Evolutionary conservation across 2,113 vertebrate genomes (phyloP).

Genomic region (Cephalopholis sonnerati): DNA sequence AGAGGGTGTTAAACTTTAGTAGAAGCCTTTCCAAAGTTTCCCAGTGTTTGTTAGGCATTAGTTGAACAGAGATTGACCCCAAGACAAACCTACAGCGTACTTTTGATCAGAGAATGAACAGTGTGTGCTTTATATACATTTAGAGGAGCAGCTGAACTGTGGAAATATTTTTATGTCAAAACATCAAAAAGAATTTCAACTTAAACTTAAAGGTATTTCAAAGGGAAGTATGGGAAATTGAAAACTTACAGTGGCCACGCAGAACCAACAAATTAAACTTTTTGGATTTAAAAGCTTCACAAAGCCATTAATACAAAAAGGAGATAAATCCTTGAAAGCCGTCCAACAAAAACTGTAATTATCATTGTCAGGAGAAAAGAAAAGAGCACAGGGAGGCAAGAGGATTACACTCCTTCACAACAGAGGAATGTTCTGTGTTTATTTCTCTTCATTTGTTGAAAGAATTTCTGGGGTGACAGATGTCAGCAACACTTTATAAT

Average conservation of each 20-base stretch:
- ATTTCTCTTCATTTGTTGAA: conserved; percentile 85
- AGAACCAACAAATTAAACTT: conserved; percentile 85
- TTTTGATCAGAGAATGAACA: conserved; percentile 25
- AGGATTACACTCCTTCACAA: conserved; percentile 86
- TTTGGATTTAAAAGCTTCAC: conserved; percentile 85
- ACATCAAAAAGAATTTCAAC: conserved; percentile 66
- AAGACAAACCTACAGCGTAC: conserved; percentile 27
- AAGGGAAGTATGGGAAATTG: conserved; percentile 81
- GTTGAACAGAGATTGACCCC: conserved; percentile 47
- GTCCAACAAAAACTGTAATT: conserved; percentile 87
- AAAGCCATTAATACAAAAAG: conserved; percentile 86
- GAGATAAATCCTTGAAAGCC: conserved; percentile 87
- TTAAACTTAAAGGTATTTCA: conserved; percentile 81
- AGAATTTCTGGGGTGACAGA: conserved; percentile 84
- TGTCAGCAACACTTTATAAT: conserved; percentile 86
- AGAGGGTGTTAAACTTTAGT: no score
- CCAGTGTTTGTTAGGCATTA: no score
- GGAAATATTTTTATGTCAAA: conserved; percentile 56
- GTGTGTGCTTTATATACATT: conserved; percentile 30
- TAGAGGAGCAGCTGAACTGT: conserved; percentile 21
- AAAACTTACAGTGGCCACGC: conserved; percentile 83
- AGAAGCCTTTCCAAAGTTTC: no score
- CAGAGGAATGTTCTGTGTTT: conserved; percentile 84
- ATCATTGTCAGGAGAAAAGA: conserved; percentile 85
- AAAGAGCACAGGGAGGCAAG: conserved; percentile 83